These are phyloP conservation scores for Zeus faber DNA, from an alignment of 2,113 vertebrate genomes.

Conservation along the genomic window DNA sequence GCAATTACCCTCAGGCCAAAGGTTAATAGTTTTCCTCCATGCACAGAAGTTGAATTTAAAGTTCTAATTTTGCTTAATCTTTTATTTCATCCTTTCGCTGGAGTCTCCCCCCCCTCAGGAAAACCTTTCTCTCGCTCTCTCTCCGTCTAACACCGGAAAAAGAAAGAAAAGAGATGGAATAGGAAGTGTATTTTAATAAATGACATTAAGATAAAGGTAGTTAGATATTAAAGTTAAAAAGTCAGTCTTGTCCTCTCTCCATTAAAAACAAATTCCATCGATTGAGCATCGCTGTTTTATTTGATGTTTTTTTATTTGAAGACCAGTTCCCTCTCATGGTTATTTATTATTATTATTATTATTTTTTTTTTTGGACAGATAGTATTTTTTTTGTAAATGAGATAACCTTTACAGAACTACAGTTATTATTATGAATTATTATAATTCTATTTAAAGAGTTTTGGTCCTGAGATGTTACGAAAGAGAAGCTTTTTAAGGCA, in stretches of 20 bases:
- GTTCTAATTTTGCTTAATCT: too few relatives aligned
- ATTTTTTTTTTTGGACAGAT: slow-evolving; percentile 53
- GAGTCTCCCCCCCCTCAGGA: slow-evolving; percentile 68
- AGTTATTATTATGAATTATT: slow-evolving; percentile 76
- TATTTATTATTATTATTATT: slow-evolving; percentile 44
- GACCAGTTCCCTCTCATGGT: not conserved
- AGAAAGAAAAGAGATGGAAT: slow-evolving; percentile 38
- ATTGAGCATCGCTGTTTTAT: not conserved
- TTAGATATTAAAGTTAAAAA: too few relatives aligned
- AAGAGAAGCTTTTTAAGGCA: slow-evolving; percentile 80
- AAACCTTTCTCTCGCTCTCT: slow-evolving; percentile 53
- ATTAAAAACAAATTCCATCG: slow-evolving; percentile 29
- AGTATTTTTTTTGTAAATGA: slow-evolving; percentile 85
- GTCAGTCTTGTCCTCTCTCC: too few relatives aligned
- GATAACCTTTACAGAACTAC: slow-evolving; percentile 82
- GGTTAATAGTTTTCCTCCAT: slow-evolving; percentile 61
- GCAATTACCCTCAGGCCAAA: slow-evolving; percentile 67
- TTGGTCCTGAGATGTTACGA: slow-evolving; percentile 78
- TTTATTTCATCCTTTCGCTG: slow-evolving; percentile 43
- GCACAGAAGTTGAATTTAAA: slow-evolving; percentile 38
- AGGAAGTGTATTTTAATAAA: slow-evolving; percentile 41
- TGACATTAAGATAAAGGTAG: too few relatives aligned
- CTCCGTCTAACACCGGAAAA: slow-evolving; percentile 57
- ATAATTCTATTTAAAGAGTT: slow-evolving; percentile 90
- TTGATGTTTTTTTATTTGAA: not conserved